These are phyloP conservation scores for Machimus rusticus DNA, from an alignment of 2,888 invertebrate species.

Conservation along the genomic window DNA sequence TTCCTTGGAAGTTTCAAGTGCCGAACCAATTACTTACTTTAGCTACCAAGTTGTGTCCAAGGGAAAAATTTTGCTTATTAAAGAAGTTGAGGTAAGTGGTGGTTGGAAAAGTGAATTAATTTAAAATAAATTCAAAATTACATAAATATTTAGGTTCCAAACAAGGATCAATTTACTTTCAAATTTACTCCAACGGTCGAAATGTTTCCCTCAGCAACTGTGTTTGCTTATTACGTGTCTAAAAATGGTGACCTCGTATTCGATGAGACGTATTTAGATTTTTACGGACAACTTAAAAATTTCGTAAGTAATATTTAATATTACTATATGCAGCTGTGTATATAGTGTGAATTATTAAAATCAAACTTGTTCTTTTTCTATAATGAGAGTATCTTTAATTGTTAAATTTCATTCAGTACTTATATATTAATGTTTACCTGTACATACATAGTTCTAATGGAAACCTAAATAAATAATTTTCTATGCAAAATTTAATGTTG, in stretches of 20 bases:
- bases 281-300: conserved; percentile 77
- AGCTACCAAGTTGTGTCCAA: conserved; percentile 82
- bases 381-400: no score
- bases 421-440: no score
- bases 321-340: no score
- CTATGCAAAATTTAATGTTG: no score
- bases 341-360: no score
- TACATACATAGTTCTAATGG: no score
- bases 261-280: conserved; percentile 81
- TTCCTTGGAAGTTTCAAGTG: conserved; percentile 77
- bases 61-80: conserved; percentile 81
- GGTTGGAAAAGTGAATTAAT: not conserved
- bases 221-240: conserved; percentile 78
- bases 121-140: not conserved
- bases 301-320: conserved; percentile 65
- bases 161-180: conserved; percentile 54
- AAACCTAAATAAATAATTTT: no score
- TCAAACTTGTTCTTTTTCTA: no score
- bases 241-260: conserved; percentile 76
- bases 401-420: no score
- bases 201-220: conserved; percentile 81
- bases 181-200: conserved; percentile 74
- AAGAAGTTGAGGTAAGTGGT: conserved; percentile 69
- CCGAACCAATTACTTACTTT: conserved; percentile 75
- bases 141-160: conserved; percentile 53